These are phyloP conservation scores for Cordilura impudica DNA, from an alignment of 2,888 invertebrate species.

Conservation along the genomic window DNA sequence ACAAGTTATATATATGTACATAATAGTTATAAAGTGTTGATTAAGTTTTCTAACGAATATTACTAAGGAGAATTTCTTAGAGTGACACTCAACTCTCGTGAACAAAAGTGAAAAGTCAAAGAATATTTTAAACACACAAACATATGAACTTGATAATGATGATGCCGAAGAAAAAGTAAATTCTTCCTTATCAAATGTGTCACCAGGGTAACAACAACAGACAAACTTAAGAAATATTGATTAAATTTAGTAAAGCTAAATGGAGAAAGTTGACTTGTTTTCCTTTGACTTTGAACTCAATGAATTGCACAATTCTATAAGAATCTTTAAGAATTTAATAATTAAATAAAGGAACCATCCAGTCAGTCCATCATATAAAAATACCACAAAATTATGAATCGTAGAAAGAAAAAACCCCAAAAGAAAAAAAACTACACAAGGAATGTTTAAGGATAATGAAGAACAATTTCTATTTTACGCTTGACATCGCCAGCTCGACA, in stretches of 20 bases:
- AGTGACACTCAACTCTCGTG: no score
- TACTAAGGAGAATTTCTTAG: no score
- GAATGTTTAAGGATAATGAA: conserved; percentile 18
- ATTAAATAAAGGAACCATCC: background rate
- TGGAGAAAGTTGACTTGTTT: background rate
- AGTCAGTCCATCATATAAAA: background rate
- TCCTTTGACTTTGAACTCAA: background rate
- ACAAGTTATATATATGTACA: no score
- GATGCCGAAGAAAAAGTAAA: background rate
- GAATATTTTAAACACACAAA: background rate
- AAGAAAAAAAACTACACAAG: background rate
- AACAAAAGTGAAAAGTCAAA: conserved; percentile 2
- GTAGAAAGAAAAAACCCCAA: background rate
- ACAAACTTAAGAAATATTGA: background rate
- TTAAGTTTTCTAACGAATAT: no score
- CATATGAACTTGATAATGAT: background rate
- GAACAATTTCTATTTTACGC: conserved; percentile 47
- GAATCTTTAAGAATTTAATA: background rate
- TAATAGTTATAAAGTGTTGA: no score
- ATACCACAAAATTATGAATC: conserved; percentile 17
- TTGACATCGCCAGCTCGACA: conserved; percentile 36
- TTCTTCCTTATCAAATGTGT: conserved; percentile 39
- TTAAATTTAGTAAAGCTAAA: background rate
- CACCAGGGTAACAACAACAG: conserved; percentile 28
- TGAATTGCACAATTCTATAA: background rate